A percentile compares a stretch with the other conserved stretches of the same genome.
Conservation (phyloP, 2,888 invertebrate genomes). For the Habrosyne pyritoides region DNA sequence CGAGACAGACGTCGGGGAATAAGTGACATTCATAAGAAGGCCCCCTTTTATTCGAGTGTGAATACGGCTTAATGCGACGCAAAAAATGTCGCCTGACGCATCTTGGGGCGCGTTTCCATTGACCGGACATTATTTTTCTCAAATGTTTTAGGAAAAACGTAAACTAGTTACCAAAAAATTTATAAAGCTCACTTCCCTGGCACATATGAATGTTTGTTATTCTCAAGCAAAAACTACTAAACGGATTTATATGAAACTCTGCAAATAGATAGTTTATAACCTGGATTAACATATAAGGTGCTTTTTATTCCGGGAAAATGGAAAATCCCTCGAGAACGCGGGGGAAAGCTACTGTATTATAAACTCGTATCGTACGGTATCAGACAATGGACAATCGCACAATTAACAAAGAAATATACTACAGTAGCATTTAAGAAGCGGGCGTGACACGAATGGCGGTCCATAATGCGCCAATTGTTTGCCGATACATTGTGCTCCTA, state of each 20-base stretch:
- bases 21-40: slow-evolving; percentile 39
- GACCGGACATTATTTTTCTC: background rate
- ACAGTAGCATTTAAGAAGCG: slow-evolving; percentile 42
- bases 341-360: too few species aligned
- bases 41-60: slow-evolving; percentile 38
- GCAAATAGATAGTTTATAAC: too few species aligned
- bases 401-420: slow-evolving; percentile 35
- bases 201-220: too few species aligned
- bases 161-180: too few species aligned
- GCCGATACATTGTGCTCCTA: slow-evolving; percentile 35
- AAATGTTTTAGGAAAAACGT: too few species aligned
- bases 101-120: slow-evolving; percentile 22
- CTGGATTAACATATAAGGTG: too few species aligned
- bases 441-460: slow-evolving; percentile 34
- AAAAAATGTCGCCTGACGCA: slow-evolving; percentile 40
- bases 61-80: slow-evolving; percentile 45
- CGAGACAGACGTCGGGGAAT: slow-evolving; percentile 7
- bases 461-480: slow-evolving; percentile 64
- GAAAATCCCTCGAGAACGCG: too few species aligned
- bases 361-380: slow-evolving; percentile 14
- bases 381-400: slow-evolving; percentile 21
- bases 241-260: too few species aligned
- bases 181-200: too few species aligned
- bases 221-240: too few species aligned
- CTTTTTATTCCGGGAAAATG: too few species aligned